These are phyloP conservation scores for Patella pellucida DNA, from an alignment of 2,888 invertebrate genomes.

Conservation along the genomic window DNA sequence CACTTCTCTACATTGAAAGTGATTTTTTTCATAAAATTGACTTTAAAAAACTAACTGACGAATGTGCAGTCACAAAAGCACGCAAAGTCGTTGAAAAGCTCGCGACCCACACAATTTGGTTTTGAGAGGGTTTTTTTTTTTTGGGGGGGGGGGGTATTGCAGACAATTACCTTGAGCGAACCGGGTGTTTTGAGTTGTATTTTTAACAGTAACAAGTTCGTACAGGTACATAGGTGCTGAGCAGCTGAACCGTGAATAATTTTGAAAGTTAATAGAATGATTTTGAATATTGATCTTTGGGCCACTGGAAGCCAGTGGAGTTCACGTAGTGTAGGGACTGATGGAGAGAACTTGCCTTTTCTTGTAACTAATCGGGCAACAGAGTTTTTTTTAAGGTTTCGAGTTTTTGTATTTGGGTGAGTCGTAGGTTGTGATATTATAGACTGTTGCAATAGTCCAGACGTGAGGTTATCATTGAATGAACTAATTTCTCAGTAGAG, in stretches of 20 bases:
- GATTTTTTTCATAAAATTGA: too few species aligned
- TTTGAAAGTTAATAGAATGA: not conserved
- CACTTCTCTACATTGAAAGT: too few species aligned
- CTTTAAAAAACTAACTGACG: too few species aligned
- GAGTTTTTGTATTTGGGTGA: slow-evolving; percentile 1
- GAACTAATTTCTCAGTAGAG: not conserved
- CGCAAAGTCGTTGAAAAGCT: not conserved
- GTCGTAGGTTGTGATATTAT: not conserved
- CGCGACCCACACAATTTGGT: not conserved
- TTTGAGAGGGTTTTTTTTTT: not conserved
- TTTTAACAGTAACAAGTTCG: not conserved
- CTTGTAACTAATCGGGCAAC: not conserved
- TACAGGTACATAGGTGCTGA: not conserved
- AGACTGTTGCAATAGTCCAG: not conserved
- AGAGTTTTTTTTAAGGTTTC: not conserved
- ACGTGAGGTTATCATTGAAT: not conserved
- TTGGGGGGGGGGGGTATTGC: not conserved
- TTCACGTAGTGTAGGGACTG: not conserved
- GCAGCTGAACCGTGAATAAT: not conserved
- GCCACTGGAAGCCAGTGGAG: not conserved
- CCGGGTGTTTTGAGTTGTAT: not conserved
- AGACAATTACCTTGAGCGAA: not conserved
- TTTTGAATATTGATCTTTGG: slow-evolving; percentile 2
- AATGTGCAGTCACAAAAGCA: too few species aligned
- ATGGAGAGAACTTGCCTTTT: not conserved